Percentiles rank a stretch among this genome's conserved stretches.
Evolutionary conservation across 2,888 invertebrate genomes (phyloP).

Genomic region (Ophioninae sp.): DNA sequence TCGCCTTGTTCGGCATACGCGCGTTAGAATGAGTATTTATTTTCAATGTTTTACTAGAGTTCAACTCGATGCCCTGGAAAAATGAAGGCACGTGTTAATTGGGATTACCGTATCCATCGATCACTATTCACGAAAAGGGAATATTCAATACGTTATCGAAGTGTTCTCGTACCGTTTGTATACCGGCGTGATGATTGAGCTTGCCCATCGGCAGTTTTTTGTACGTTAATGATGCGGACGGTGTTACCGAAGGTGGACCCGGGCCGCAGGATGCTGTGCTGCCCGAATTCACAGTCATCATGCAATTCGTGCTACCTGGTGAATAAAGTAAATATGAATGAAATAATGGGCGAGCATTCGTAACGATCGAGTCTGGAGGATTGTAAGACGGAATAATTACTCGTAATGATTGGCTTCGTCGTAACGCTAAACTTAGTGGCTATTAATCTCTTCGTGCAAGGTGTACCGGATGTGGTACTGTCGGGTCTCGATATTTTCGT

Average conservation of each 20-base stretch:
- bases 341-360: constrained; percentile 3
- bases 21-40: constrained; percentile 70
- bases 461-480: constrained; percentile 48
- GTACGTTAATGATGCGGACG: constrained; percentile 67
- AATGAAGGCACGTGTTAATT: neutral
- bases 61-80: constrained; percentile 71
- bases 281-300: constrained; percentile 68
- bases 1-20: constrained; percentile 82
- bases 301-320: constrained; percentile 64
- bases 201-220: constrained; percentile 72
- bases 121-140: neutral
- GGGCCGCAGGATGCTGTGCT: constrained; percentile 73
- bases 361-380: neutral
- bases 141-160: constrained; percentile 7
- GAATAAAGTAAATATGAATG: constrained; percentile 16
- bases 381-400: constrained; percentile 56
- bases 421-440: constrained; percentile 59
- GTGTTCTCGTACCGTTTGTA: constrained; percentile 71
- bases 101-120: neutral
- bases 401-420: constrained; percentile 64
- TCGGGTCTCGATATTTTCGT: constrained; percentile 59
- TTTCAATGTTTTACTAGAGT: constrained; percentile 73
- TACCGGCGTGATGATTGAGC: constrained; percentile 71
- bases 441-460: constrained; percentile 43
- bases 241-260: constrained; percentile 72